Conservation (phyloP, 2,888 invertebrate genomes). For the Drosophila mettleri region DNA sequence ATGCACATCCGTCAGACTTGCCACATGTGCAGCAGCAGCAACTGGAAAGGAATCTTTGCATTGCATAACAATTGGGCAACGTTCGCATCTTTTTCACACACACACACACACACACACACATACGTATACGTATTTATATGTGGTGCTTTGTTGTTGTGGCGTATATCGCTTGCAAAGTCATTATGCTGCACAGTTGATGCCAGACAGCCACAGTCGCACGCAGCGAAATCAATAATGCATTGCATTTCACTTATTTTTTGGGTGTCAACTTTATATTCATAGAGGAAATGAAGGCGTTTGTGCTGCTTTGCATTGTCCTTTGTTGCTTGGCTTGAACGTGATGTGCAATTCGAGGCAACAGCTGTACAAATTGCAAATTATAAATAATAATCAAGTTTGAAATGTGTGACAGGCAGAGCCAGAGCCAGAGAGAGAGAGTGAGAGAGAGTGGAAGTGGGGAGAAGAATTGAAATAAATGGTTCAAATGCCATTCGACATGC, state of each 20-base stretch:
- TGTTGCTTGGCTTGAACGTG: constrained; percentile 15
- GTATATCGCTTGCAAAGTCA: constrained; percentile 44
- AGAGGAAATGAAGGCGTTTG: constrained; percentile 39
- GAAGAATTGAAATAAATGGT: neutral
- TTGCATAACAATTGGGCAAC: constrained; percentile 68
- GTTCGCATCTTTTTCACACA: constrained; percentile 22
- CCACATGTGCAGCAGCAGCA: constrained; percentile 37
- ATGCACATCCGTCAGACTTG: constrained; percentile 60
- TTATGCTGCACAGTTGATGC: constrained; percentile 42
- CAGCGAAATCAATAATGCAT: constrained; percentile 56
- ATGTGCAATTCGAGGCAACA: constrained; percentile 17
- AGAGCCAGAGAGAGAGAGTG: neutral
- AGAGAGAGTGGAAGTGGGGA: rapidly evolving
- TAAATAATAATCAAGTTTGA: constrained; percentile 24
- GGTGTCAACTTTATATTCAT: constrained; percentile 72
- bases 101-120: neutral
- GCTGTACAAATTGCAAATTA: constrained; percentile 41
- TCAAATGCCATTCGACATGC: neutral
- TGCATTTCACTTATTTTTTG: constrained; percentile 29
- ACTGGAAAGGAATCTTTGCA: constrained; percentile 43
- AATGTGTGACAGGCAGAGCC: too few relatives aligned
- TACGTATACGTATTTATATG: neutral
- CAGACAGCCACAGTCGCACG: constrained; percentile 20
- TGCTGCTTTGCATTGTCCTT: constrained; percentile 14
- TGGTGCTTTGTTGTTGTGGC: constrained; percentile 22